Evolutionary conservation across 2,888 invertebrate species (phyloP).

Genomic region (Lissonota sp.): DNA sequence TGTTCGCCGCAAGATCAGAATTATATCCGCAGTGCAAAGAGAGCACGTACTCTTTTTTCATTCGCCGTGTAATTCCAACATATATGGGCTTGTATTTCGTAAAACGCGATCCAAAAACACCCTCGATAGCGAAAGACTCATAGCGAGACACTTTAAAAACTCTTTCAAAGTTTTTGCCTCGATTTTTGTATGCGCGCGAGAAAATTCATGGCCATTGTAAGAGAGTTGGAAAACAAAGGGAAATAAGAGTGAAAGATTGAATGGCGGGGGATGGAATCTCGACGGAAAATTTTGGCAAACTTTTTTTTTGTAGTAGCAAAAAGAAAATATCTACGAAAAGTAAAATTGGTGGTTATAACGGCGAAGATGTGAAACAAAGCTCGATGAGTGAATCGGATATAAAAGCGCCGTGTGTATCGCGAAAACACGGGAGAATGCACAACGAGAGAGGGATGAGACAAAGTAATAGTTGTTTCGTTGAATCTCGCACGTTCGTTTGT

Average conservation of each 20-base stretch:
- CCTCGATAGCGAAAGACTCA: not conserved
- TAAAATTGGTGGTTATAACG: too few species aligned
- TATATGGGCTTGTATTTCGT: conserved; percentile 15
- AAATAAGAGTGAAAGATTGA: not conserved
- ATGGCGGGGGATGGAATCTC: not conserved
- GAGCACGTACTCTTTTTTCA: not conserved
- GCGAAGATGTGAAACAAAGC: conserved; percentile 51
- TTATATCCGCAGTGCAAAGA: conserved; percentile 46
- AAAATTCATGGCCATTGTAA: conserved; percentile 11
- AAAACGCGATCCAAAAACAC: conserved; percentile 46
- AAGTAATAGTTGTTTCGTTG: conserved; percentile 47
- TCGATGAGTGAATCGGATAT: conserved; percentile 55
- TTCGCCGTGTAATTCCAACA: not conserved
- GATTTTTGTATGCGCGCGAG: conserved; percentile 6
- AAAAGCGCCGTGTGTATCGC: conserved; percentile 43
- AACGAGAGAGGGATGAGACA: conserved; percentile 21
- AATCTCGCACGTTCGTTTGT: conserved; percentile 56
- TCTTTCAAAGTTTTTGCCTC: conserved; percentile 33
- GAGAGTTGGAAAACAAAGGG: conserved; percentile 16
- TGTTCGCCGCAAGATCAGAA: conserved; percentile 49
- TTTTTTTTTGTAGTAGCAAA: conserved; percentile 23
- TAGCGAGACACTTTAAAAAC: conserved; percentile 37
- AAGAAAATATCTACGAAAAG: too few species aligned
- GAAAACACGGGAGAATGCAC: conserved; percentile 44
- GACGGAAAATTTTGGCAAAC: conserved; percentile 15